Percentiles rank a stretch among this genome's conserved stretches.
Evolutionary conservation across 2,888 invertebrate genomes (phyloP).

Genomic region (Melinaea menophilus): DNA sequence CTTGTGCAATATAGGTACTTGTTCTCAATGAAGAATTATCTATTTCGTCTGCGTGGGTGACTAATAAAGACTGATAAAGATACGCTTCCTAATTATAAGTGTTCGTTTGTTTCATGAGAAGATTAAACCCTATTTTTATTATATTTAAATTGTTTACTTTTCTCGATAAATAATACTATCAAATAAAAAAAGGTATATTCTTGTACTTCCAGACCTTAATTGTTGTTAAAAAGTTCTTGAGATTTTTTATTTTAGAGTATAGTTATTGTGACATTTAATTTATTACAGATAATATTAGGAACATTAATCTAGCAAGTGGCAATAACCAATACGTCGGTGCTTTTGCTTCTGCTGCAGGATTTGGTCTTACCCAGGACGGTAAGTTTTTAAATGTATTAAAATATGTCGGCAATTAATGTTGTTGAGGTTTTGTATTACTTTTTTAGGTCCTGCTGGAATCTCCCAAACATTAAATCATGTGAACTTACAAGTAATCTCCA

Average conservation of each 20-base stretch:
- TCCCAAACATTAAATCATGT: not conserved
- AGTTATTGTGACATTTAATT: conserved; percentile 6
- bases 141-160: too few relatives aligned
- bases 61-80: too few relatives aligned
- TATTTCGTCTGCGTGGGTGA: too few relatives aligned
- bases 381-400: conserved; percentile 9
- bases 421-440: not conserved
- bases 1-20: too few relatives aligned
- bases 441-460: not conserved
- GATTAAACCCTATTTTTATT: too few relatives aligned
- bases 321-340: conserved; percentile 24
- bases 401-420: not conserved
- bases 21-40: too few relatives aligned
- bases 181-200: not conserved
- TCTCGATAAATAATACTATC: not conserved
- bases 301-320: conserved; percentile 44
- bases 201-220: not conserved
- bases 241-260: too few relatives aligned
- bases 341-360: conserved; percentile 29
- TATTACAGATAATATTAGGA: conserved; percentile 43
- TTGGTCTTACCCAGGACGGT: conserved; percentile 26
- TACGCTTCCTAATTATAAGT: too few relatives aligned
- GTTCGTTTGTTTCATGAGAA: too few relatives aligned
- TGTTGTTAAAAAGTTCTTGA: too few relatives aligned
- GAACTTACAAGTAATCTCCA: conserved; percentile 2